Percentiles rank a stretch among this genome's conserved stretches.
phyloP scores from a whole-genome alignment of 2,888 invertebrate species.

The Elysia crispata region DNA sequence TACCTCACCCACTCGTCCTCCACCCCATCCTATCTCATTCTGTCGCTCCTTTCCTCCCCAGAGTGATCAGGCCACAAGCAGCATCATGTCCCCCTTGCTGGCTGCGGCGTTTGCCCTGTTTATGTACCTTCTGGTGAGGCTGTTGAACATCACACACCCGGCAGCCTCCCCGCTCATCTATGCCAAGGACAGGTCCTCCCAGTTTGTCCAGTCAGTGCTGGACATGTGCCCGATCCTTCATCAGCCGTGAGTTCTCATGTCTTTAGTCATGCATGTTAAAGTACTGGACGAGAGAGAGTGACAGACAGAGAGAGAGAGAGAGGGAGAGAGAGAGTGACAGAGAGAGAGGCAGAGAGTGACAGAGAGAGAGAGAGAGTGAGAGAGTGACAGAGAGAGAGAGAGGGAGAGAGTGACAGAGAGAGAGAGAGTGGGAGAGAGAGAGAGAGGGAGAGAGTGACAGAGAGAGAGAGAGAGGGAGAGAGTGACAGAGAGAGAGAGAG shows the following conservation, averaged over 20 bases:
- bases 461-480: no score
- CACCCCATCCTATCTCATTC: no score
- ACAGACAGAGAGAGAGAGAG: no score
- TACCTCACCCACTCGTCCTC: no score
- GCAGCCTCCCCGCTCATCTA: slow-evolving; percentile 64
- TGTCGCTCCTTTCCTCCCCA: background rate
- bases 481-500: no score
- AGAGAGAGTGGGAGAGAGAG: background rate
- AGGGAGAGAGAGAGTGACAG: no score
- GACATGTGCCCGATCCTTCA: slow-evolving; percentile 65
- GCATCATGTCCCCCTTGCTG: slow-evolving; percentile 44
- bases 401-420: background rate
- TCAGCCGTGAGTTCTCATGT: slow-evolving; percentile 72
- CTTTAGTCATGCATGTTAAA: no score
- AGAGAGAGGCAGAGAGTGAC: no score
- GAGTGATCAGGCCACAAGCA: no score
- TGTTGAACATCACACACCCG: slow-evolving; percentile 65
- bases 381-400: background rate
- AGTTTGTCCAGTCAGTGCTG: slow-evolving; percentile 58
- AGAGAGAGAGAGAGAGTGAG: no score
- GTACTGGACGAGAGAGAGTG: no score
- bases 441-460: background rate
- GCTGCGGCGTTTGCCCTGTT: slow-evolving; percentile 44
- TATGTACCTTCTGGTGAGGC: slow-evolving; percentile 57
- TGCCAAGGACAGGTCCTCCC: slow-evolving; percentile 56